These are phyloP conservation scores for Hofmannophila pseudospretella DNA, from an alignment of 2,888 invertebrate species.

Conservation along the genomic window DNA sequence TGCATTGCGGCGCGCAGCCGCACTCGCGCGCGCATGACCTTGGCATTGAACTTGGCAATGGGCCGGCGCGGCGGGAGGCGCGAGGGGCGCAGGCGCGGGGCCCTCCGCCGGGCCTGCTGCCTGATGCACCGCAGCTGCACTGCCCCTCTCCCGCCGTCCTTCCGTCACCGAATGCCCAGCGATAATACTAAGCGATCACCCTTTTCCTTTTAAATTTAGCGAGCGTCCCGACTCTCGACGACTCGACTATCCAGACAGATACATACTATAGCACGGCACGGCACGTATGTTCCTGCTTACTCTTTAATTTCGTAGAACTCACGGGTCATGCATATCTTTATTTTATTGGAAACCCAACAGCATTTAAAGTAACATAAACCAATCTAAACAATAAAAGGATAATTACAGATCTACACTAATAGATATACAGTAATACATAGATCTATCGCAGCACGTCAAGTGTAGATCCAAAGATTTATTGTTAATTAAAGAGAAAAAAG, in stretches of 20 bases:
- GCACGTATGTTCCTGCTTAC: too few species aligned
- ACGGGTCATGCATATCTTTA: too few species aligned
- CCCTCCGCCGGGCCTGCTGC: conserved; percentile 34
- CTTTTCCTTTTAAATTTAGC: conserved; percentile 34
- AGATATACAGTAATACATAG: too few species aligned
- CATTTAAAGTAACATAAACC: too few species aligned
- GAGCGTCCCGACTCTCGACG: conserved; percentile 21
- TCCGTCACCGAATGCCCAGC: conserved; percentile 42
- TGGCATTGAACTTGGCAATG: conserved; percentile 89
- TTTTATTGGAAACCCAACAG: too few species aligned
- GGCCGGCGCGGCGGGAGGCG: conserved; percentile 54
- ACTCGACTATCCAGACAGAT: conserved; percentile 5
- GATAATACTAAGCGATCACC: conserved; percentile 26
- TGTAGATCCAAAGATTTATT: too few species aligned
- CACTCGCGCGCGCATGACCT: conserved; percentile 83
- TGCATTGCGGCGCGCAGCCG: conserved; percentile 83
- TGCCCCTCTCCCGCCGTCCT: conserved; percentile 48
- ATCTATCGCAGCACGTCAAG: too few species aligned
- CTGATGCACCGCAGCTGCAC: conserved; percentile 72
- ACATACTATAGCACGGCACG: too few species aligned
- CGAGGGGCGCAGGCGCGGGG: conserved; percentile 21
- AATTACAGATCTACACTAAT: too few species aligned
- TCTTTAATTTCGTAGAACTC: too few species aligned
- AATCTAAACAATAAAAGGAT: too few species aligned
- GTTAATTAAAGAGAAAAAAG: too few species aligned